These are phyloP conservation scores for Drosophila demipolita DNA, from an alignment of 2,888 invertebrate species.

Conservation along the genomic window DNA sequence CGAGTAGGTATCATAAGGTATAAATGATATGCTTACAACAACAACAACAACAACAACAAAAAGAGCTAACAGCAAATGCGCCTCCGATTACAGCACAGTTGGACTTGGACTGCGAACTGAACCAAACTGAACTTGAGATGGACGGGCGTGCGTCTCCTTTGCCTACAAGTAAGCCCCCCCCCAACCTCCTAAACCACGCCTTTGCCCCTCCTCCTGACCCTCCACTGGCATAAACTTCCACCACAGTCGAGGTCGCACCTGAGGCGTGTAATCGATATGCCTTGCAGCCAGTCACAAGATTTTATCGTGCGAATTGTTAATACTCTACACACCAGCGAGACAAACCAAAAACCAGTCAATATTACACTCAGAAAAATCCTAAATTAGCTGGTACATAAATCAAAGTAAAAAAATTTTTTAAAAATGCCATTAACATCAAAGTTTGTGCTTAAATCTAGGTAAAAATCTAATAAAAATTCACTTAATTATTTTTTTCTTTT, in stretches of 20 bases:
- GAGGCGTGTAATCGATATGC: conserved; percentile 78
- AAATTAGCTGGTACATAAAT: background rate
- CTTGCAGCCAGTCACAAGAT: conserved; percentile 64
- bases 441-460: background rate
- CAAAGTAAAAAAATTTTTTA: background rate
- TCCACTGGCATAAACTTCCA: conserved; percentile 2
- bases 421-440: background rate
- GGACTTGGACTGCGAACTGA: conserved; percentile 40
- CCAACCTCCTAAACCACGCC: background rate
- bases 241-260: conserved; percentile 78
- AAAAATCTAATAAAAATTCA: background rate
- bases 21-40: conserved; percentile 40
- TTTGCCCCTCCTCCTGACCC: background rate
- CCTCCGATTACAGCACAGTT: conserved; percentile 73
- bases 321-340: conserved; percentile 54
- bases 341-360: conserved; percentile 35
- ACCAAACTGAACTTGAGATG: conserved; percentile 72
- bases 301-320: conserved; percentile 80
- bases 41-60: background rate
- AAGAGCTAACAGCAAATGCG: conserved; percentile 54
- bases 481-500: background rate
- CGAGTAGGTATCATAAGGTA: conserved; percentile 42
- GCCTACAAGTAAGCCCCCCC: background rate
- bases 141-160: conserved; percentile 59
- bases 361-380: background rate